Base-by-base conservation (phyloP, 2,888 invertebrate species). In the Drosophila bunnanda region DNA sequence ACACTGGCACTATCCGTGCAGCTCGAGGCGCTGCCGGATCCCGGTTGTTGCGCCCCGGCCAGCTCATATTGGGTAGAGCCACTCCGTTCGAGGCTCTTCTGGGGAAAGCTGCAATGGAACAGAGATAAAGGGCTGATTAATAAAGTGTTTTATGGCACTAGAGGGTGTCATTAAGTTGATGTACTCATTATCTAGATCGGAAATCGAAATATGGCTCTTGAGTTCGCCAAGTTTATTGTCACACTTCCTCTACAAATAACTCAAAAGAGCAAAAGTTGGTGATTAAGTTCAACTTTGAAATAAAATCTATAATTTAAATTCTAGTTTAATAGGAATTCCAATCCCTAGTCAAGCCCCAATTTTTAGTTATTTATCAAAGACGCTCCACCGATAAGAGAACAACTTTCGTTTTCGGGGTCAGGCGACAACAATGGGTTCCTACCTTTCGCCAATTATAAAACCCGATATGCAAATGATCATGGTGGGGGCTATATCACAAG, bases 381-480 rank as follows among this genome's bases (percentile, higher is more conserved):
- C 32, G 1, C 32, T 9, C 50, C 34, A 34, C 34, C 20, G 56
- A 66, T 57, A 50, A 34, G 70, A 59, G 67, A 69, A 68, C 62
- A 69, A 68, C 62, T 77, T 78, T 76, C 77, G 50, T 72, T 75
- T 68, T 53, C 41, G 71, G 57, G 60, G 46, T 39, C 65, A 77
- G 61, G 55, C 64, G 10, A 10, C 22, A 10, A 52, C 34, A 78
- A 86, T 36, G 41, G 53, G 36, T 72, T 78, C 78, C 90, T 93
- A 93, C 93, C 93, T 92, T 93, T 93, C 91, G 93, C 93, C 91
- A 93, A 93, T 92, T 85, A 93, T 91, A 93, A 94, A 94, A 92
- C 94, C 94, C 60, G 94, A 94, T 89, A 94, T 94, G 89, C 94
- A 94, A 90, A 94, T 94, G 87, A 94, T 93, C 94, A 94, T 94